Evolutionary conservation across 2,888 invertebrate species (phyloP), one percentile per base, ranked within the genome.

Genomic region (Brachypterus glaber): DNA sequence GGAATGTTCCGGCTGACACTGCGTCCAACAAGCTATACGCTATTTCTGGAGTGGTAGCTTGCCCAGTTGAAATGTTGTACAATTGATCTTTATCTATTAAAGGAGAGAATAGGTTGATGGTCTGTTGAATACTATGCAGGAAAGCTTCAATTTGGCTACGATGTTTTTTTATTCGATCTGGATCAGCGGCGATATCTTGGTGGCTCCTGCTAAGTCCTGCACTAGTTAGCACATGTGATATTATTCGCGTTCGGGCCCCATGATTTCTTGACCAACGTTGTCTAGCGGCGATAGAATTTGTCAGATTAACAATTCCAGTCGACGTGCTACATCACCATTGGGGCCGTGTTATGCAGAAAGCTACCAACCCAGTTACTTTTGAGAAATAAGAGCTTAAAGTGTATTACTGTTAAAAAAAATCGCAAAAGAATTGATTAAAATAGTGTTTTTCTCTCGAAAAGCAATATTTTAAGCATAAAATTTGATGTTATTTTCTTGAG

Each of bases 241-340:
- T 50, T 16, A 53, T 43, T 37, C 37, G 35, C 9, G 52, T 35
- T 40, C 51, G 42, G 11, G 43, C 30, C 7, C 38, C 38, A 37
- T 54, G 52, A 41, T 41, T 51, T 35, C 29, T 42, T 30, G 49
- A 39, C 52, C 52, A 54, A 24, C 52, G 44, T 48, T 53, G 53
- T 17, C 51, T 33, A 25, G 53, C 52, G 27, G 48, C 18, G n/a
- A 53, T 47, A 12, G 49, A 53, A 41, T 46, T 48, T 27, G 50
- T 50, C 11, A 51, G 33, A 33, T 49, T 37, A 27, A 41, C 36
- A 9, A 54, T 43, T 15, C 54, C 50, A 35, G 41, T 51, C 43
- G 31, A 15, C 43, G 41, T 25, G 49, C 54, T 26, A 51, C 53
- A 34, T 53, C 53, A 33, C 45, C 55, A 45, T 53, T 52, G 14